A percentile compares a stretch with the other conserved stretches of the same genome.
Conservation (phyloP, 2,797 vertebrate genomes). For the Paramormyrops hopkinsi region DNA sequence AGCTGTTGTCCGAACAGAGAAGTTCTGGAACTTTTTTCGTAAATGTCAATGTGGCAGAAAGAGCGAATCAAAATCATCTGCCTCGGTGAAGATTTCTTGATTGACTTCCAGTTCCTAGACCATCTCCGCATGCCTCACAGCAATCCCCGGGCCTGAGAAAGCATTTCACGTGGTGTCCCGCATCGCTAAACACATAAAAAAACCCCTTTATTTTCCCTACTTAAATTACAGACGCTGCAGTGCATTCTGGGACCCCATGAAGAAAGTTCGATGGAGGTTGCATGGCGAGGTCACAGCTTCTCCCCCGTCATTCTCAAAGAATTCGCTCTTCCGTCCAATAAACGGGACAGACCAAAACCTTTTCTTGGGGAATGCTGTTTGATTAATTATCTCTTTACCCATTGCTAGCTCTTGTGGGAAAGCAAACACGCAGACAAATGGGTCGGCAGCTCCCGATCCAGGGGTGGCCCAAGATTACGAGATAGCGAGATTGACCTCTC, state of each 20-base stretch:
- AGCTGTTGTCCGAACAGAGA: constrained; percentile 23
- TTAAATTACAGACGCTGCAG: constrained; percentile 24
- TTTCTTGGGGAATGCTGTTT: constrained; percentile 45
- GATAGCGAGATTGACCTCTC: constrained; percentile 24
- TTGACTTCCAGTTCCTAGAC: constrained; percentile 7
- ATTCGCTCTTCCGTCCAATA: constrained; percentile 22
- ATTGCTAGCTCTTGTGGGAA: constrained; percentile 18
- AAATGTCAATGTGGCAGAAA: constrained; percentile 16
- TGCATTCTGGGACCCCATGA: not conserved
- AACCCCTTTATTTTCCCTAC: constrained; percentile 39
- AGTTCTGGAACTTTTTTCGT: constrained; percentile 18
- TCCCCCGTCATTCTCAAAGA: not conserved
- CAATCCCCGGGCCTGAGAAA: constrained; percentile 48
- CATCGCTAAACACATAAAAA: constrained; percentile 55
- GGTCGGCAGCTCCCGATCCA: constrained; percentile 42
- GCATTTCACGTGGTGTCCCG: constrained; percentile 52
- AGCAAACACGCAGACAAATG: constrained; percentile 48
- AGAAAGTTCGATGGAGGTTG: constrained; percentile 8
- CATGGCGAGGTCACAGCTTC: not conserved
- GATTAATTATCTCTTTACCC: constrained; percentile 40
- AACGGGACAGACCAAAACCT: constrained; percentile 42
- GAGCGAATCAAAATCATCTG: constrained; percentile 60
- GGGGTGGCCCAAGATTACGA: constrained; percentile 28
- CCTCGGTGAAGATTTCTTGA: constrained; percentile 20
- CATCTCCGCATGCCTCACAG: constrained; percentile 35